phyloP scores from a whole-genome alignment of 1,140 invertebrate species.

The Bombus terrestris region DNA sequence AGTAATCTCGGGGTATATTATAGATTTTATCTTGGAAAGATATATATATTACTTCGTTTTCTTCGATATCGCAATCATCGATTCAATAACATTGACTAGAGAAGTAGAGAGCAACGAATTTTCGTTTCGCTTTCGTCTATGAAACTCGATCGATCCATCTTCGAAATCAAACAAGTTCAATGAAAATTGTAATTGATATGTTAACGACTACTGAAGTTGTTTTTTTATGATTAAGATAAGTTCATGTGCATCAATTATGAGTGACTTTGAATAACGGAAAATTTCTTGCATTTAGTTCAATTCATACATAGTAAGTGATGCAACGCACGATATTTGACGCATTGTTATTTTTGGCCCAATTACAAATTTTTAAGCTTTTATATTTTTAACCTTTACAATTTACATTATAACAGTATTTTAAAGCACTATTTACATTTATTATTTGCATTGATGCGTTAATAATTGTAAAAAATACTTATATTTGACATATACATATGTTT shows the following conservation, averaged over 20 bases:
- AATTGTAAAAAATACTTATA: background rate
- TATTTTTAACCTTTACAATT: background rate
- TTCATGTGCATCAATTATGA: background rate
- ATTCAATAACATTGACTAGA: background rate
- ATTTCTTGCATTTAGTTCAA: background rate
- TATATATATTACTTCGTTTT: background rate
- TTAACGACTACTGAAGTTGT: background rate
- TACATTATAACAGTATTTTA: background rate
- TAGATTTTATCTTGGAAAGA: background rate
- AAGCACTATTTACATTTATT: background rate
- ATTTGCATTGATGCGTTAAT: background rate
- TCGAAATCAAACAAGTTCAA: background rate
- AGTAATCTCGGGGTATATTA: background rate
- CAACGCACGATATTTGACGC: no score
- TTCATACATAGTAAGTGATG: background rate
- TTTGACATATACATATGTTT: background rate
- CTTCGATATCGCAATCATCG: background rate
- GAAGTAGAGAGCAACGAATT: background rate
- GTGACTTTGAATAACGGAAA: background rate
- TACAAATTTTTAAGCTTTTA: background rate
- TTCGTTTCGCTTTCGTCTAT: background rate
- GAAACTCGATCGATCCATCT: background rate
- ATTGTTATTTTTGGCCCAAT: background rate
- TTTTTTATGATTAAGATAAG: background rate
- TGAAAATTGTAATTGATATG: background rate